Conservation (phyloP, 2,113 vertebrate species). For the Malurus cyaneus region DNA sequence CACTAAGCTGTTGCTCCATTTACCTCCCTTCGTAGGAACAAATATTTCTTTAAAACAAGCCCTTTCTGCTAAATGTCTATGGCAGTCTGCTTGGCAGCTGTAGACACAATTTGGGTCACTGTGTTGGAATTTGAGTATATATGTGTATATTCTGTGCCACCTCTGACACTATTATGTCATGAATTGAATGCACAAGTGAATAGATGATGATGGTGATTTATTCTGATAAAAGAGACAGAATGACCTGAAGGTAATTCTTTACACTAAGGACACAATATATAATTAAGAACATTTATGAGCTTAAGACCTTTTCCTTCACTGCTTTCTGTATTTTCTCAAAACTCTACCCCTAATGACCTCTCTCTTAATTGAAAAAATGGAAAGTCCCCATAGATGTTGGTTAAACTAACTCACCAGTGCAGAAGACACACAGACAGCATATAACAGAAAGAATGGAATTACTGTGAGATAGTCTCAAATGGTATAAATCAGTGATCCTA, state of each 20-base stretch:
- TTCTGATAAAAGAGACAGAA: conserved; percentile 57
- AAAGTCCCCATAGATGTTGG: not conserved
- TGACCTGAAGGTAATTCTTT: conserved; percentile 53
- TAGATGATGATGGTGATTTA: conserved; percentile 65
- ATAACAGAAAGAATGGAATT: not conserved
- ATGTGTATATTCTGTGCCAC: conserved; percentile 63
- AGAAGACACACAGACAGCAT: not conserved
- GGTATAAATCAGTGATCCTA: not conserved
- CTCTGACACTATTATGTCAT: conserved; percentile 66
- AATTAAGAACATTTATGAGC: conserved; percentile 55
- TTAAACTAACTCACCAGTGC: not conserved
- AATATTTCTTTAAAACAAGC: conserved; percentile 17
- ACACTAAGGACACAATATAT: conserved; percentile 26
- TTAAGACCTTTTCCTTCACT: conserved; percentile 26
- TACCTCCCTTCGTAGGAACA: not conserved
- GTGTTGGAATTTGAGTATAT: conserved; percentile 55
- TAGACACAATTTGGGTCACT: conserved; percentile 59
- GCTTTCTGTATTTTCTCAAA: conserved; percentile 64
- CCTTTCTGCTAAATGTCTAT: conserved; percentile 52
- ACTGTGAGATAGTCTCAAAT: not conserved
- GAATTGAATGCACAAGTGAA: conserved; percentile 46
- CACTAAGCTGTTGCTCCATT: not conserved
- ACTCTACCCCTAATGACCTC: conserved; percentile 45
- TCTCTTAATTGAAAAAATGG: conserved; percentile 45
- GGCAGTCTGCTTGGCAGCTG: conserved; percentile 55